Conservation (phyloP, 2,113 vertebrate genomes). For the Hemicordylus capensis region DNA sequence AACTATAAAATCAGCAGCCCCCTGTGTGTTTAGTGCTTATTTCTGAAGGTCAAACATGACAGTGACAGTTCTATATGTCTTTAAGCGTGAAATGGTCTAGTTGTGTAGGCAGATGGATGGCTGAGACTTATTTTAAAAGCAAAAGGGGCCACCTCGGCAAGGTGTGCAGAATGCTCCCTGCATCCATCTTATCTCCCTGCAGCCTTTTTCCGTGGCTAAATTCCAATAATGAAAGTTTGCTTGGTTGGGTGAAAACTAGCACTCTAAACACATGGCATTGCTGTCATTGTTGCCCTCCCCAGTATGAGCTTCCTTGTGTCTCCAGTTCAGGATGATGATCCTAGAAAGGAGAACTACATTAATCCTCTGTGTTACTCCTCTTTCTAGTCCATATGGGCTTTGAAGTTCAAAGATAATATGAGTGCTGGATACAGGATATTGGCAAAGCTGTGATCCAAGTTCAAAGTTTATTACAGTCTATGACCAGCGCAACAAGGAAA, state of each 20-base stretch:
- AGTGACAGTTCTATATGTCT: not conserved
- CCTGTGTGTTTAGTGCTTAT: not conserved
- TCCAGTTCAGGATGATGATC: not conserved
- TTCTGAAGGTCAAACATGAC: constrained; percentile 7
- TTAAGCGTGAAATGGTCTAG: not conserved
- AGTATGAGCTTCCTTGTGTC: not conserved
- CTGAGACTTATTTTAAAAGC: not conserved
- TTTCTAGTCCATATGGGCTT: too few relatives aligned
- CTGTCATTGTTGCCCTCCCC: too few relatives aligned
- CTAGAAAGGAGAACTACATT: too few relatives aligned
- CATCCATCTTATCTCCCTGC: not conserved
- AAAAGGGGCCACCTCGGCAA: not conserved
- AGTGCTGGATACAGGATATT: too few relatives aligned
- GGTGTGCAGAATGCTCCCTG: not conserved
- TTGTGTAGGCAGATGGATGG: not conserved
- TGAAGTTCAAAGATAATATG: too few relatives aligned
- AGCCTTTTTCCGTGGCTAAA: not conserved
- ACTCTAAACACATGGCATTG: not conserved
- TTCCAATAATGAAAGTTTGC: not conserved
- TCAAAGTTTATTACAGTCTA: too few relatives aligned
- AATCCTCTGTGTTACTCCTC: too few relatives aligned
- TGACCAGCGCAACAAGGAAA: too few relatives aligned
- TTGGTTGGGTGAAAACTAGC: not conserved
- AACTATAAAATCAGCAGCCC: constrained; percentile 18
- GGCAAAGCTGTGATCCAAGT: too few relatives aligned